A percentile compares a stretch with the other conserved stretches of the same genome.
Evolutionary conservation across 2,797 vertebrate genomes (phyloP).

Genomic region (Pipistrellus nathusii): DNA sequence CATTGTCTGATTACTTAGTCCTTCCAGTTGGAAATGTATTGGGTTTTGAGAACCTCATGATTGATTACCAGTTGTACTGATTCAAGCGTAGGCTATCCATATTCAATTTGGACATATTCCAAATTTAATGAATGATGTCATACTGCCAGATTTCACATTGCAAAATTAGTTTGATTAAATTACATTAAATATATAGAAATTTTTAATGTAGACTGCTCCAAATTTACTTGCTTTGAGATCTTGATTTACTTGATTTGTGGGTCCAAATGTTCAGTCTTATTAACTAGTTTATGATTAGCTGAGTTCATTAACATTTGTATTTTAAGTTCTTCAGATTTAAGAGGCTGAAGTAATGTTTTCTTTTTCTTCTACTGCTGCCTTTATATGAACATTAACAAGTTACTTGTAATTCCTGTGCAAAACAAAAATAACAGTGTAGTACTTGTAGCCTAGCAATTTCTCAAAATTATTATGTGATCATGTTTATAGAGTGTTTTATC

Average conservation of each 20-base stretch:
- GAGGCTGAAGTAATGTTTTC: background rate
- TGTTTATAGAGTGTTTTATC: constrained; percentile 51
- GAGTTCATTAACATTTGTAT: too few species aligned
- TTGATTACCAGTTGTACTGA: constrained; percentile 8
- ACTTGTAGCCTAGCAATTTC: constrained; percentile 60
- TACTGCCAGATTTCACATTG: constrained; percentile 17
- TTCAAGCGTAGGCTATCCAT: background rate
- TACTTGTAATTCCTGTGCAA: constrained; percentile 22
- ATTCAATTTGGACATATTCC: background rate
- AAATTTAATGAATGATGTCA: background rate
- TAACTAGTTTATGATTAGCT: too few species aligned
- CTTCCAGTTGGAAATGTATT: background rate
- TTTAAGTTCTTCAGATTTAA: background rate
- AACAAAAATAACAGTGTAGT: constrained; percentile 30
- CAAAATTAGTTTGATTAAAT: constrained; percentile 14
- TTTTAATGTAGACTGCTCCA: background rate
- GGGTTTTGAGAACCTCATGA: background rate
- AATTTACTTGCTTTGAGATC: background rate
- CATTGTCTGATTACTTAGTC: background rate
- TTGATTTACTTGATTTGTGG: background rate
- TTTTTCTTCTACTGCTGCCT: background rate
- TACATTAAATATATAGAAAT: background rate
- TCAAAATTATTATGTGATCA: constrained; percentile 33
- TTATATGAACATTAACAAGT: constrained; percentile 39
- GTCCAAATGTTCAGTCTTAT: background rate